Base-by-base conservation (phyloP, 2,113 vertebrate species). In the Gadus macrocephalus region DNA sequence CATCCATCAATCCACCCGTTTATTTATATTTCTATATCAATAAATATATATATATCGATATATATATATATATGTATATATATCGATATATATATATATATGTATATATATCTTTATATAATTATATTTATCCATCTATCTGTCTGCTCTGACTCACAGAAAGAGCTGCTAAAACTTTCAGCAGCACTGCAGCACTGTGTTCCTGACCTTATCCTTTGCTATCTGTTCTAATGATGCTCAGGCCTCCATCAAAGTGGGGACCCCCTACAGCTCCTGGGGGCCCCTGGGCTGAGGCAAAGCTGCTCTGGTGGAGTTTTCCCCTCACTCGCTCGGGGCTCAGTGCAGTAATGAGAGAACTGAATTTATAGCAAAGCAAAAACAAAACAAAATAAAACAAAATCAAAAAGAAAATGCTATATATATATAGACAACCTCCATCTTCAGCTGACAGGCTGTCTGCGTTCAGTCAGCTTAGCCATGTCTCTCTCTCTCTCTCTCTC, bases 141-240 rank as follows among this genome's bases (percentile, higher is more conserved):
- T 63, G 20, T 55, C 53, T 16, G 7, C 53, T 55, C 3, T 55
- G 12, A 2, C 53, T 55, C 53, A 55, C 53, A 55, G 12, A 55
- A 6, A 55, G 53, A 16, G 53, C 53, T 55, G 53, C 31, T 35
- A 35, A 35, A 35, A 35, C 4, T 35, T 35, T 35, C 53, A 55
- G 53, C 53, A 55, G 53, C 53, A 66, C 67, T 65, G 80, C 85
- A 81, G 64, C 78, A 73, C 70, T 76, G 76, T 84, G 76, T 81
- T 80, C 85, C 82, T 88, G 87, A 91, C 89, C 87, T 82, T 73
- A 84, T 85, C 84, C 70, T 81, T 2, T 14, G 72, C 75, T 85
- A 82, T 88, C 83, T 86, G 85, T 88, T 90, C 88, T 90, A 91
- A 91, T 91, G 90, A 91, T 88, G 88, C 85, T 85, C 86, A 88